A percentile compares a stretch with the other conserved stretches of the same genome.
phyloP scores from a whole-genome alignment of 2,797 vertebrate species.

The Myripristis murdjan region DNA sequence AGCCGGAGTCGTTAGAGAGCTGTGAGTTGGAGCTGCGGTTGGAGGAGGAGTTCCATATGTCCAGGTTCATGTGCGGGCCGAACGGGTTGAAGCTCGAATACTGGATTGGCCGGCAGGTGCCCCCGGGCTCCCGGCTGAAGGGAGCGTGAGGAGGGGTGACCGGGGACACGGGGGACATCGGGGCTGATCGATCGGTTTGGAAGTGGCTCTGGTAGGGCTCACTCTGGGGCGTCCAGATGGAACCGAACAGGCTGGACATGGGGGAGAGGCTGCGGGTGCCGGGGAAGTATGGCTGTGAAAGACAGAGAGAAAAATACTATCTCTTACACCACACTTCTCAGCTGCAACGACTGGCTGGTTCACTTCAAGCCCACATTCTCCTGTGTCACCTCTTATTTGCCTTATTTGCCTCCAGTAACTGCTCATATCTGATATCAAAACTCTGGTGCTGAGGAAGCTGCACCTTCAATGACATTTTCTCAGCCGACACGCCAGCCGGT shows the following conservation, averaged over 20 bases:
- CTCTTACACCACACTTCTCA: no score
- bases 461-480: no score
- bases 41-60: constrained; percentile 97
- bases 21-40: constrained; percentile 95
- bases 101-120: constrained; percentile 88
- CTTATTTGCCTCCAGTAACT: no score
- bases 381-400: no score
- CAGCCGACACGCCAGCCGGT: no score
- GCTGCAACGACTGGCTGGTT: no score
- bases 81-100: constrained; percentile 96
- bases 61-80: constrained; percentile 98
- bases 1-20: constrained; percentile 95
- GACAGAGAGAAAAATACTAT: not conserved
- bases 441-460: no score
- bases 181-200: constrained; percentile 82
- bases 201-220: constrained; percentile 92
- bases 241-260: constrained; percentile 98
- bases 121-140: constrained; percentile 89
- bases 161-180: constrained; percentile 87
- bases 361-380: no score
- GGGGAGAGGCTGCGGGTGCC: constrained; percentile 98
- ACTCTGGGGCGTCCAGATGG: constrained; percentile 98
- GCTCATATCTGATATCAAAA: no score
- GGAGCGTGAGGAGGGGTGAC: constrained; percentile 86
- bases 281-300: constrained; percentile 93